Percentiles rank a stretch among this genome's conserved stretches.
These are phyloP conservation scores for Notolabrus celidotus DNA, from an alignment of 2,797 vertebrate genomes.

Conservation along the genomic window DNA sequence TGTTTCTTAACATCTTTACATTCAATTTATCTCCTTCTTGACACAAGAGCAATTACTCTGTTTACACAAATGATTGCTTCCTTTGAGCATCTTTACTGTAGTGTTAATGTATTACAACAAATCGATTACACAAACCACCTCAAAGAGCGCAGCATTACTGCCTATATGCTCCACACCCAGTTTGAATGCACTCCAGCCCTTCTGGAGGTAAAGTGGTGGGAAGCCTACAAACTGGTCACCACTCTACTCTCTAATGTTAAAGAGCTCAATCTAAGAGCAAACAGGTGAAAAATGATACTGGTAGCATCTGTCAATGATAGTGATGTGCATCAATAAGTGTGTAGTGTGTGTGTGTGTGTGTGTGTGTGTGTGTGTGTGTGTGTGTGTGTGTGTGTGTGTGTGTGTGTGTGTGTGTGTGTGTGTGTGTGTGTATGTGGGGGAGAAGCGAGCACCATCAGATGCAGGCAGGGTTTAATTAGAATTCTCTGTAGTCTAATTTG, in stretches of 20 bases:
- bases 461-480: slow-evolving; percentile 77
- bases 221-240: slow-evolving; percentile 32
- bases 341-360: too few species aligned
- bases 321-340: too few species aligned
- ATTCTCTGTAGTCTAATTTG: slow-evolving; percentile 83
- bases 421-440: slow-evolving; percentile 29
- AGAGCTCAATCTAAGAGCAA: slow-evolving; percentile 29
- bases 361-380: too few species aligned
- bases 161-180: background rate
- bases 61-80: slow-evolving; percentile 10
- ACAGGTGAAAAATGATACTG: slow-evolving; percentile 49
- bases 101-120: slow-evolving; percentile 29
- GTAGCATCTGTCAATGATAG: slow-evolving; percentile 27
- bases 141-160: slow-evolving; percentile 18
- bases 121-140: slow-evolving; percentile 44
- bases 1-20: background rate
- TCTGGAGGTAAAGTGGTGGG: slow-evolving; percentile 42
- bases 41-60: slow-evolving; percentile 1
- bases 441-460: slow-evolving; percentile 63
- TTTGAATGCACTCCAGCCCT: slow-evolving; percentile 29
- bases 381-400: slow-evolving; percentile 26
- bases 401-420: slow-evolving; percentile 25
- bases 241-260: slow-evolving; percentile 31
- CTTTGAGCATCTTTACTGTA: background rate
- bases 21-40: slow-evolving; percentile 1